phyloP scores from a whole-genome alignment of 2,888 invertebrate genomes.

The Antitype chi region DNA sequence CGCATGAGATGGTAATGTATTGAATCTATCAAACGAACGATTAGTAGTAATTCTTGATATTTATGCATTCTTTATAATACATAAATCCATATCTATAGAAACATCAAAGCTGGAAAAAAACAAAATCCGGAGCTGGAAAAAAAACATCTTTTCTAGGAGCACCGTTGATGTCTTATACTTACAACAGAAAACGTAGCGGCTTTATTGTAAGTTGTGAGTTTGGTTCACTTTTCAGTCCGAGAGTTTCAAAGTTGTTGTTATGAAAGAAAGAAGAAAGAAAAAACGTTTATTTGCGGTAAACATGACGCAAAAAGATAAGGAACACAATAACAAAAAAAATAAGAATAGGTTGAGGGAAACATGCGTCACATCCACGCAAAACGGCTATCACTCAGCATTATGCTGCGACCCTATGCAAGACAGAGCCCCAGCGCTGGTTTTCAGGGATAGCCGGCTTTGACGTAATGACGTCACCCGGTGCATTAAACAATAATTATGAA shows the following conservation, averaged over 20 bases:
- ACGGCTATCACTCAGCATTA: too few species aligned
- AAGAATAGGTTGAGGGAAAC: too few species aligned
- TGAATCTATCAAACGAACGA: background rate
- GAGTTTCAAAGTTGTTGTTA: background rate
- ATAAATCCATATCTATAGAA: background rate
- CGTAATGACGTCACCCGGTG: too few species aligned
- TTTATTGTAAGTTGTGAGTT: slow-evolving; percentile 39
- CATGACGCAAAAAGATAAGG: too few species aligned
- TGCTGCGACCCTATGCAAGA: too few species aligned
- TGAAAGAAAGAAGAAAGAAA: too few species aligned
- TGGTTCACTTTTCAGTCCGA: background rate
- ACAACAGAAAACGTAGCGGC: slow-evolving; percentile 68
- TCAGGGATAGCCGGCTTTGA: too few species aligned
- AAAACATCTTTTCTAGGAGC: slow-evolving; percentile 16
- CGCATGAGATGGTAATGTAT: background rate
- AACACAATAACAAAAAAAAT: too few species aligned
- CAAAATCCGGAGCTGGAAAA: background rate
- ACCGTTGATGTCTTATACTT: slow-evolving; percentile 85
- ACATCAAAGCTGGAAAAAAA: background rate
- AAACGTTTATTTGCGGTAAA: too few species aligned
- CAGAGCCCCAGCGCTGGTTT: too few species aligned
- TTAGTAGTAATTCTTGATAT: background rate
- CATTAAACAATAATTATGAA: too few species aligned
- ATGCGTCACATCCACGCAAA: too few species aligned
- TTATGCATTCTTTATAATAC: background rate